These are phyloP conservation scores for Caenorhabditis sp. DNA, from an alignment of 2,888 invertebrate genomes.

Conservation along the genomic window DNA sequence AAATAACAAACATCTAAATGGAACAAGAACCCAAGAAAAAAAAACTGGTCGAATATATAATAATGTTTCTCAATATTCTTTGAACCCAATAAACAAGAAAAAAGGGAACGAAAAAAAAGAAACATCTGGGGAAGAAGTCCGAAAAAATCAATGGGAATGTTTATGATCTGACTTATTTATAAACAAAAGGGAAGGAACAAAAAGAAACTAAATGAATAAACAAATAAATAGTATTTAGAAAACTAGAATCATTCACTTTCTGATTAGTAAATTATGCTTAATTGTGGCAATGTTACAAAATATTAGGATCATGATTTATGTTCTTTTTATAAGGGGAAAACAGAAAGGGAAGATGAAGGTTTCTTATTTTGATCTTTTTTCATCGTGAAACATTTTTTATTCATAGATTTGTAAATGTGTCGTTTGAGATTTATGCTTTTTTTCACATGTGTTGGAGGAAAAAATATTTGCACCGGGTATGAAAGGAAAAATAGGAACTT, in stretches of 20 bases:
- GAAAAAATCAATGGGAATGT: neutral
- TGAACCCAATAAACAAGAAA: too few relatives aligned
- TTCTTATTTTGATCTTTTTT: too few relatives aligned
- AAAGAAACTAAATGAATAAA: neutral
- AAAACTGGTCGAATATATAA: too few relatives aligned
- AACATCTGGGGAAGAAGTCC: neutral
- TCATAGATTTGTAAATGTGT: neutral
- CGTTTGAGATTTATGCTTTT: too few relatives aligned
- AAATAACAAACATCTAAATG: too few relatives aligned
- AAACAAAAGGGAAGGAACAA: neutral
- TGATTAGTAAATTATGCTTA: neutral
- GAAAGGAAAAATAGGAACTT: too few relatives aligned
- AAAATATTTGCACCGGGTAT: too few relatives aligned
- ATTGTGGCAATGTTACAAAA: neutral
- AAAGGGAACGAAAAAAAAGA: neutral
- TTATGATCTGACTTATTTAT: neutral
- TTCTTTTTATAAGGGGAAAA: neutral
- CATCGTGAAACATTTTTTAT: neutral
- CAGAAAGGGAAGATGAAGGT: neutral
- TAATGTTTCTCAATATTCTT: too few relatives aligned
- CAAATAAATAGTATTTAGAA: neutral
- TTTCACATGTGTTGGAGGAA: too few relatives aligned
- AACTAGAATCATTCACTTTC: constrained; percentile 6
- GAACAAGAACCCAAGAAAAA: too few relatives aligned
- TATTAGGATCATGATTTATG: neutral